Evolutionary conservation across 1,140 invertebrate genomes (phyloP).

Genomic region (Cryptotermes secundus): DNA sequence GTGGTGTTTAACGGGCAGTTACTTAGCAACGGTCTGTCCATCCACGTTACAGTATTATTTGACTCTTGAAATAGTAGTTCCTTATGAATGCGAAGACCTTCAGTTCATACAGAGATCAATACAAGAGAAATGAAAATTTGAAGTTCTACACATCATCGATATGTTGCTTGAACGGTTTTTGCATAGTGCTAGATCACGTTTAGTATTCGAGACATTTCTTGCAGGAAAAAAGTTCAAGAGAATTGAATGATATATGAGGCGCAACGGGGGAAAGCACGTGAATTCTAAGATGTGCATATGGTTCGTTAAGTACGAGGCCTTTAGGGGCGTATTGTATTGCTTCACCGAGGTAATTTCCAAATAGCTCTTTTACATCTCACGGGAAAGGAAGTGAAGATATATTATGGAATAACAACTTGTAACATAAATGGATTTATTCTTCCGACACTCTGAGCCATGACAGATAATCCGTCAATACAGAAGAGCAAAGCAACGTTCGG

Average conservation of each 20-base stretch:
- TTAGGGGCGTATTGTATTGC: neutral
- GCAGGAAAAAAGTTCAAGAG: neutral
- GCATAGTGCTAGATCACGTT: neutral
- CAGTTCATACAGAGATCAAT: too few species aligned
- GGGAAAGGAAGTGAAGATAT: neutral
- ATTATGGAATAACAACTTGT: neutral
- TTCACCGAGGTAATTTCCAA: neutral
- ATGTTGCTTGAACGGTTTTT: neutral
- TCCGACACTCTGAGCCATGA: neutral
- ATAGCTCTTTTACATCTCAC: neutral
- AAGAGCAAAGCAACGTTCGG: too few species aligned
- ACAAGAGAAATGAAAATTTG: too few species aligned
- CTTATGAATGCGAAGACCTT: too few species aligned
- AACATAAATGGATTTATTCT: neutral
- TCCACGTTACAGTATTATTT: too few species aligned
- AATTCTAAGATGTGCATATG: neutral
- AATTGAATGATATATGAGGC: constrained; percentile 14
- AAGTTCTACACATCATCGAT: too few species aligned
- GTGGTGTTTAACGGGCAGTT: too few species aligned
- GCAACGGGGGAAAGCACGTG: neutral
- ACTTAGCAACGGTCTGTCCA: too few species aligned
- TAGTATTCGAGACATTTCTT: constrained; percentile 17
- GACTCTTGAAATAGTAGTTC: too few species aligned
- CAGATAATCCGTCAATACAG: neutral
- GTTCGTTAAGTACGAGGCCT: neutral